Base-by-base conservation (phyloP, 2,888 invertebrate genomes). In the Ichneumoninae sp. region DNA sequence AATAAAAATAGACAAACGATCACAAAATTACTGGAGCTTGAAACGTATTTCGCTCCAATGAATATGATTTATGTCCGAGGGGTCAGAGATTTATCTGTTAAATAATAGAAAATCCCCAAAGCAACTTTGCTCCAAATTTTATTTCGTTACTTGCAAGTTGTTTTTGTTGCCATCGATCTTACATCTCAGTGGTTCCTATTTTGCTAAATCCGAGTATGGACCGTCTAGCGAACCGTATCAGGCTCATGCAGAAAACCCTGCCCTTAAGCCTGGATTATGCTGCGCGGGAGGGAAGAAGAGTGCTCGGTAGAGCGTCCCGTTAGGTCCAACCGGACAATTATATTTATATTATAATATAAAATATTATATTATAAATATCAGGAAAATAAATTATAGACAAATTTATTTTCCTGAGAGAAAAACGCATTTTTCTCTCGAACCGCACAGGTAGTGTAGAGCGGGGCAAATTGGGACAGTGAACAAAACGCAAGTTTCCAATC, bases 321-420 rank as follows among this genome's bases (percentile, higher is more conserved):
- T 62, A 71, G 60, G 65, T 36, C 83, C 66, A 76, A 80, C 75
- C 54, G 76, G 66, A 57, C 78, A 74, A 83, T 83, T 75, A 83
- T 80, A 80, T 54, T 8, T 71, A 75, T 71, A 10, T 71, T 71
- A n/a, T n/a, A n/a, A n/a, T n/a, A n/a, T n/a, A n/a, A n/a, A n/a
- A n/a, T n/a, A n/a, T n/a, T n/a, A n/a, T n/a, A n/a, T n/a, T n/a
- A n/a, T n/a, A n/a, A n/a, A n/a, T n/a, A n/a, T n/a, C n/a, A n/a
- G n/a, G n/a, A n/a, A n/a, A n/a, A n/a, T n/a, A n/a, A n/a, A n/a
- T n/a, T n/a, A n/a, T n/a, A 44, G 70, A 70, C 54, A 36, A 74
- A 74, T 66, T 47, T 22, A 54, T 40, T 40, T 40, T 40, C 40
- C 40, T 3, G 10, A 10, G 0, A 40, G 3, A 40, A 40, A 40